A percentile compares a stretch with the other conserved stretches of the same genome.
Evolutionary conservation across 2,113 vertebrate genomes (phyloP).

Genomic region (Numenius arquata): DNA sequence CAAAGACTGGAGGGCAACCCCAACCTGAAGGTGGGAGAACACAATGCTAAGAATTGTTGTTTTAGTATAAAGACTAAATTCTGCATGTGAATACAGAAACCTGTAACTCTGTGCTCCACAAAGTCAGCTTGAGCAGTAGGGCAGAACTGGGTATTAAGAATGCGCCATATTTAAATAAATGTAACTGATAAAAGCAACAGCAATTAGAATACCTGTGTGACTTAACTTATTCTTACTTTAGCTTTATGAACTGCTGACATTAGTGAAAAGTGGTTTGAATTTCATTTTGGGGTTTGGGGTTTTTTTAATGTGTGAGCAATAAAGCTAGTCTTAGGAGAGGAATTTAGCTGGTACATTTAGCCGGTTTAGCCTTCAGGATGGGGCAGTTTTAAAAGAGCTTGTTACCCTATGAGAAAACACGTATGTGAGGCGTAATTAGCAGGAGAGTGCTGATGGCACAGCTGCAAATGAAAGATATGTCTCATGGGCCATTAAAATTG

Average conservation of each 20-base stretch:
- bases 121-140: neutral
- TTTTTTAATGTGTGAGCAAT: neutral
- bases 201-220: neutral
- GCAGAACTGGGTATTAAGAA: neutral
- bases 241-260: neutral
- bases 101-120: neutral
- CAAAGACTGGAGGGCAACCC: neutral
- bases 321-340: neutral
- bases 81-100: neutral
- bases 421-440: neutral
- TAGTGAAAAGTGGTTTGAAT: neutral
- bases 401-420: neutral
- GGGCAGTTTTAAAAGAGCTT: neutral
- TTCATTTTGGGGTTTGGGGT: neutral
- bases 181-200: neutral
- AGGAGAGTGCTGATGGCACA: neutral
- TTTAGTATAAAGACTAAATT: neutral
- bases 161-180: neutral
- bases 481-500: neutral
- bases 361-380: neutral
- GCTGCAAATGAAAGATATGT: neutral
- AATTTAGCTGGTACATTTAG: neutral
- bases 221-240: neutral
- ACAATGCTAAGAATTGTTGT: neutral
- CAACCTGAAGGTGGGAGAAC: neutral